Evolutionary conservation across 2,797 vertebrate species (phyloP), one percentile per base, ranked within the genome.

Genomic region (Esox masquinongy): DNA sequence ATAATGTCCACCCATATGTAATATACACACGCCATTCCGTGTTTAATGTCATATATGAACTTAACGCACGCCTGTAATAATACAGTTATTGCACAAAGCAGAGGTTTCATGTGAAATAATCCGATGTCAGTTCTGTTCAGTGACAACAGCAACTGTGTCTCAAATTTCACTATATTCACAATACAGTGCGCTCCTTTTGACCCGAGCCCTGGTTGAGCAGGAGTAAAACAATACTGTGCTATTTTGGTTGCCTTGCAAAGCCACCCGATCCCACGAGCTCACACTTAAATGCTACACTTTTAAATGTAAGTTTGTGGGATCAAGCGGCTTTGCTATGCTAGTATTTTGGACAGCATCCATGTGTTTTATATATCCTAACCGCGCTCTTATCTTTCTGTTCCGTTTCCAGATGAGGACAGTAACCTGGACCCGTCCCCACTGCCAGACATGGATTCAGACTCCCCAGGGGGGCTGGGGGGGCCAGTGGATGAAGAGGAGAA

Each of bases 401-500:
- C 9, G 12, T 59, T 72, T 15, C 4, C 77, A 99, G 97, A 99
- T 86, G 97, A 99, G 88, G 97, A 99, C 93, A 99, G 97, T 88
- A 98, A 99, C 88, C 87, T 99, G 88, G 97, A 96, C 26, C 94
- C 96, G 0, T 96, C 95, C 0, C 96, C 96, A 0, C 83, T 98
- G 80, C 95, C 95, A 0, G 95, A 96, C 80, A 87, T 96, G 83
- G 95, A 94, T 84, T 90, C 81, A 0, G 95, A 94, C 84, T 94
- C 92, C 50, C 93, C 95, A 1, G 43, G 43, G 43, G 43, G 43
- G 84, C 83, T 94, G 0, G 85, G 88, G 0, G 94, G 88, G 0
- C 96, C 96, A 0, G 94, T 97, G 81, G 97, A 98, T 2, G 97
- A 98, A 71, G 97, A 99, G 85, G 94, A 96, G 87, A 92, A 95